A percentile compares a stretch with the other conserved stretches of the same genome.
Evolutionary conservation across 2,797 vertebrate species (phyloP).

Genomic region (Anableps anableps): DNA sequence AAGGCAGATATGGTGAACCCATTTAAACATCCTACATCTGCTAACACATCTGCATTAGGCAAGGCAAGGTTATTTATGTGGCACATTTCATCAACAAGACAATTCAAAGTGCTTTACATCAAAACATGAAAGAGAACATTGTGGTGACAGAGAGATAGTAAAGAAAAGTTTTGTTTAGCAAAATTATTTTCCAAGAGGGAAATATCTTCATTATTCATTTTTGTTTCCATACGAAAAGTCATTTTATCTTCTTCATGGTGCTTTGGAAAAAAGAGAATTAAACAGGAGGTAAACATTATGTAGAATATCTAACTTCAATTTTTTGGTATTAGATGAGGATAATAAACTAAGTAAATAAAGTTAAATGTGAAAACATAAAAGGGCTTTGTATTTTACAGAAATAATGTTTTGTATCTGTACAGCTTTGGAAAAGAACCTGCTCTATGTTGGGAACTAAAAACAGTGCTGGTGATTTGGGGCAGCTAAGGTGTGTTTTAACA

Average conservation of each 20-base stretch:
- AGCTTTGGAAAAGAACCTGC: neutral
- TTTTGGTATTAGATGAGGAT: too few species aligned
- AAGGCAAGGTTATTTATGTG: neutral
- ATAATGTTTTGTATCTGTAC: neutral
- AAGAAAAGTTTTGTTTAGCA: neutral
- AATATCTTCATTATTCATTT: too few species aligned
- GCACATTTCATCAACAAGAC: neutral
- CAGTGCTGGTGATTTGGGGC: too few species aligned
- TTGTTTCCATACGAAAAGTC: too few species aligned
- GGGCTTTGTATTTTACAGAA: neutral
- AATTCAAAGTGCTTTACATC: neutral
- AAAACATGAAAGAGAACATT: neutral
- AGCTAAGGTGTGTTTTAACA: neutral
- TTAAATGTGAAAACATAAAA: neutral
- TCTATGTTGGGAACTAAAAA: neutral
- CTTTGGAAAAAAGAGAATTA: too few species aligned
- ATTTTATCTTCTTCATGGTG: too few species aligned
- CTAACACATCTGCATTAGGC: neutral
- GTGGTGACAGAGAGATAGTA: neutral
- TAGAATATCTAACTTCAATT: too few species aligned
- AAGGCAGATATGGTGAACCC: too few species aligned
- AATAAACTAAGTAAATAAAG: too few species aligned
- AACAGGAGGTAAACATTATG: too few species aligned
- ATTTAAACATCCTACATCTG: neutral
- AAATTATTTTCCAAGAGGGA: neutral